Evolutionary conservation across 2,797 vertebrate species (phyloP).

Genomic region (Crocodylus rhombifer): DNA sequence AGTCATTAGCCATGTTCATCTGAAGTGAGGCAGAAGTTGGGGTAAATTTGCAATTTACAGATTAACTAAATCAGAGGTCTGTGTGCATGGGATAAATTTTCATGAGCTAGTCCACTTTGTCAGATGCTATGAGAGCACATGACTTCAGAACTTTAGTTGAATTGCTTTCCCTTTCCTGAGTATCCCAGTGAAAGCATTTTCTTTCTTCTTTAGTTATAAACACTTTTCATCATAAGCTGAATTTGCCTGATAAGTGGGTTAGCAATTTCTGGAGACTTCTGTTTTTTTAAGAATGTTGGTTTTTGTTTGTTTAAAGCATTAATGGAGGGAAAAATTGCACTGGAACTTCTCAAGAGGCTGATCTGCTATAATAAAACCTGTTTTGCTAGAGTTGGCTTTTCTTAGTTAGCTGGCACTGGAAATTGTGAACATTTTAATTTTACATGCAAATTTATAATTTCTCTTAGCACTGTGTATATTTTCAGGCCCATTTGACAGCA

Average conservation of each 20-base stretch:
- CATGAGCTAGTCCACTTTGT: no score
- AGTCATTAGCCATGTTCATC: fast-evolving
- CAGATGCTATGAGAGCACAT: no score
- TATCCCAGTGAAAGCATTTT: not conserved
- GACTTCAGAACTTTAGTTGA: no score
- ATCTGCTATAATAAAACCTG: not conserved
- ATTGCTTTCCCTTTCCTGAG: no score
- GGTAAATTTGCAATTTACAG: not conserved
- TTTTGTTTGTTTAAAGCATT: not conserved
- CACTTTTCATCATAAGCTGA: not conserved
- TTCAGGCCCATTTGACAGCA: not conserved
- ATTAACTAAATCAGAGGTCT: no score
- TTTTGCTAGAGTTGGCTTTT: not conserved
- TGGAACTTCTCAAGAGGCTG: no score
- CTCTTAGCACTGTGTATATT: not conserved
- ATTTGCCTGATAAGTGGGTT: not conserved
- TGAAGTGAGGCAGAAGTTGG: not conserved
- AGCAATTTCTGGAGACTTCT: not conserved
- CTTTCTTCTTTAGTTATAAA: not conserved
- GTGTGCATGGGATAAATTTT: no score
- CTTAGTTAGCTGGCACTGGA: not conserved
- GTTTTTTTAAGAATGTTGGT: not conserved
- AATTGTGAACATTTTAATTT: not conserved
- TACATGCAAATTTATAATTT: not conserved
- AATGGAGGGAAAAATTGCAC: not conserved